phyloP scores from a whole-genome alignment of 2,797 vertebrate genomes.

The Arnoldichthys spilopterus region DNA sequence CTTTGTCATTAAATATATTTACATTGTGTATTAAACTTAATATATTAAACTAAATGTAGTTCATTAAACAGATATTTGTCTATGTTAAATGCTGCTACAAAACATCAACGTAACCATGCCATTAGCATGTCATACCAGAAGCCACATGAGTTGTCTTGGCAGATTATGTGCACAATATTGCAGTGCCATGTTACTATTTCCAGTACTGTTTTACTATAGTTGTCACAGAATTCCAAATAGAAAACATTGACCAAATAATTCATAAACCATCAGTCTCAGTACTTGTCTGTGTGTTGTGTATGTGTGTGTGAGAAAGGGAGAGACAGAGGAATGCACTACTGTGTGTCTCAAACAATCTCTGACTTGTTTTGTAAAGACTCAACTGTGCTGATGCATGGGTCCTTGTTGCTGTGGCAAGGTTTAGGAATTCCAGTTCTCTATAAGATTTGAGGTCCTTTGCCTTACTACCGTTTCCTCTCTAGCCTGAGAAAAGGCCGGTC shows the following conservation, averaged over 20 bases:
- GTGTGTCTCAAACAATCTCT: slow-evolving; percentile 17
- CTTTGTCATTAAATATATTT: slow-evolving; percentile 1
- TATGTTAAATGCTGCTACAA: too few relatives aligned
- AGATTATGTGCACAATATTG: too few relatives aligned
- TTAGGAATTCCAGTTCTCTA: slow-evolving; percentile 40
- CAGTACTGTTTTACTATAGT: too few relatives aligned
- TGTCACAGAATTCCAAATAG: background rate
- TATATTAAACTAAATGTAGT: too few relatives aligned
- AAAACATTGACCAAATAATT: background rate
- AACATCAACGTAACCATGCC: too few relatives aligned
- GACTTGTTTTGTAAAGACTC: slow-evolving; percentile 32
- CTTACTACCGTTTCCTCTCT: slow-evolving; percentile 8
- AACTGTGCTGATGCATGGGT: slow-evolving; percentile 26
- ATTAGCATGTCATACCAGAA: too few relatives aligned
- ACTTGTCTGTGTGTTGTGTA: background rate
- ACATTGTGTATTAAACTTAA: background rate
- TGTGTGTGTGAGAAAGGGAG: background rate
- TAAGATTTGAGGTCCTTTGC: slow-evolving; percentile 13
- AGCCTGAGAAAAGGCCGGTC: background rate
- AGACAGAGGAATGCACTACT: background rate
- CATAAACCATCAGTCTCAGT: background rate
- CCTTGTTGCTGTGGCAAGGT: slow-evolving; percentile 34
- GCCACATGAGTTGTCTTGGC: too few relatives aligned
- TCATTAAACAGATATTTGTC: too few relatives aligned
- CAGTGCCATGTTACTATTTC: too few relatives aligned